These are phyloP conservation scores for Carterocephalus palaemon DNA, from an alignment of 2,888 invertebrate genomes.

Conservation along the genomic window DNA sequence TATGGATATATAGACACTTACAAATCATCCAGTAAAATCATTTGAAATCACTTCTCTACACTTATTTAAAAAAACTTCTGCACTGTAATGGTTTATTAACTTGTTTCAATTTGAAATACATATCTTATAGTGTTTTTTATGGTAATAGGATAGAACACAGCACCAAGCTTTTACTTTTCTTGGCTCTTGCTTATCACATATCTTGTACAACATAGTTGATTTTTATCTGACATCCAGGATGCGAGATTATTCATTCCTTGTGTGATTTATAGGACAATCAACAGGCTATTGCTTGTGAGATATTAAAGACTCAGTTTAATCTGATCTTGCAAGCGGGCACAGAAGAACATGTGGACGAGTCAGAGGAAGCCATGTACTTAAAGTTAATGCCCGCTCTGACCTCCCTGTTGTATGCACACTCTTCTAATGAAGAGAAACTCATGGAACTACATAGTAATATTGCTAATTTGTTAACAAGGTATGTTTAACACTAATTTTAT, in stretches of 20 bases:
- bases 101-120: too few species aligned
- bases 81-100: too few species aligned
- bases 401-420: slow-evolving; percentile 81
- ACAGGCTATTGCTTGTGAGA: slow-evolving; percentile 83
- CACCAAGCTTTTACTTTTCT: too few species aligned
- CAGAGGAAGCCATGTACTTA: slow-evolving; percentile 84
- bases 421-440: slow-evolving; percentile 78
- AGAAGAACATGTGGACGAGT: slow-evolving; percentile 72
- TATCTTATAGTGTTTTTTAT: too few species aligned
- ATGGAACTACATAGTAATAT: slow-evolving; percentile 87
- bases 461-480: slow-evolving; percentile 88
- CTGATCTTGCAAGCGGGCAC: slow-evolving; percentile 78
- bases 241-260: slow-evolving; percentile 3
- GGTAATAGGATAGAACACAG: too few species aligned
- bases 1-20: too few species aligned
- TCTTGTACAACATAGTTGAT: background rate
- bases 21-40: too few species aligned
- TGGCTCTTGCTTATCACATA: too few species aligned
- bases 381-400: slow-evolving; percentile 85
- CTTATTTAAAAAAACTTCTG: too few species aligned
- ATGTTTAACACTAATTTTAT: slow-evolving; percentile 19
- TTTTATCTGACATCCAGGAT: slow-evolving; percentile 1
- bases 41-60: too few species aligned
- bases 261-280: slow-evolving; percentile 72
- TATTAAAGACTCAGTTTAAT: slow-evolving; percentile 89